These are phyloP conservation scores for Diploscapter pachys DNA, from an alignment of 1,140 invertebrate species.

Conservation along the genomic window DNA sequence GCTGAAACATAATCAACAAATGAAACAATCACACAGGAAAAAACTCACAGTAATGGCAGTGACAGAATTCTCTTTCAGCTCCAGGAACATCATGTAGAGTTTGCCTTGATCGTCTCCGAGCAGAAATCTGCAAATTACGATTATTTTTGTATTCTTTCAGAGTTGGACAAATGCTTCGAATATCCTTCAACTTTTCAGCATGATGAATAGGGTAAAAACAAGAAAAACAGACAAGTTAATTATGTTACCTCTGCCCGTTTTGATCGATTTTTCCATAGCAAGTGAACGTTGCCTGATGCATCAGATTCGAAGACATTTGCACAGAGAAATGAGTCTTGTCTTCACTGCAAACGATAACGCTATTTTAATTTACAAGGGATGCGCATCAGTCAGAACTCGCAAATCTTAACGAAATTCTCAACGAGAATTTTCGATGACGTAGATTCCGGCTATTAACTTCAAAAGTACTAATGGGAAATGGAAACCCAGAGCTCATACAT, in stretches of 20 bases:
- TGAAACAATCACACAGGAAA: conserved; percentile 68
- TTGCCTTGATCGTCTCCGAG: conserved; percentile 90
- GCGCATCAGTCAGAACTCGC: too few species aligned
- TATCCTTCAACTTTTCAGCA: neutral
- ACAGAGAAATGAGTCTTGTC: conserved; percentile 33
- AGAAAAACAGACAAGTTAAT: too few species aligned
- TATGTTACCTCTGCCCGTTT: conserved; percentile 69
- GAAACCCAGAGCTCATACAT: too few species aligned
- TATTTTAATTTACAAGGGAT: too few species aligned
- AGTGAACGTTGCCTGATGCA: conserved; percentile 83
- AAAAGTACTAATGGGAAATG: too few species aligned
- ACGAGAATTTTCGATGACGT: too few species aligned
- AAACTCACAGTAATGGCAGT: conserved; percentile 85
- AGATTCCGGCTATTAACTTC: too few species aligned
- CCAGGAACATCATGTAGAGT: conserved; percentile 91
- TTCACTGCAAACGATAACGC: conserved; percentile 6
- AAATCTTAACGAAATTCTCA: too few species aligned
- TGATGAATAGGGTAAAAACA: too few species aligned
- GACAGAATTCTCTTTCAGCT: conserved; percentile 75
- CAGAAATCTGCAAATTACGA: conserved; percentile 69
- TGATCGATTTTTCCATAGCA: conserved; percentile 91
- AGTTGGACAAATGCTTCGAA: neutral
- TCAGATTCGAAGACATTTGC: conserved; percentile 42
- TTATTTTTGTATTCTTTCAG: conserved; percentile 5
- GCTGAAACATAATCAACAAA: conserved; percentile 25